These are phyloP conservation scores for Rutpela maculata DNA, from an alignment of 2,888 invertebrate species.

Conservation along the genomic window DNA sequence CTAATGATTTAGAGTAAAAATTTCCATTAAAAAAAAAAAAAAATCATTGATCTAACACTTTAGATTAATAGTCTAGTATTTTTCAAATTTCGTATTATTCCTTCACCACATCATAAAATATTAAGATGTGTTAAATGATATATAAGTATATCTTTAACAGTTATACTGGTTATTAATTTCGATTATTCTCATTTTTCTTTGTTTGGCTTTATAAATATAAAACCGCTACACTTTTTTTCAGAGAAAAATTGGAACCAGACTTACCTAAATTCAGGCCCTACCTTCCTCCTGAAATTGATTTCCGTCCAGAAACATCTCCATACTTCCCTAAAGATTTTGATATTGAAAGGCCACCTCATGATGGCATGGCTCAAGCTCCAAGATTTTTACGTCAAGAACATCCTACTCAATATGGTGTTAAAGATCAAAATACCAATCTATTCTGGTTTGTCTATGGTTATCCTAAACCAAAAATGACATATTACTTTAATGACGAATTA, in stretches of 20 bases:
- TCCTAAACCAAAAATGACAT: conserved; percentile 95
- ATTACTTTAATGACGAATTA: conserved; percentile 89
- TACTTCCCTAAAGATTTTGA: conserved; percentile 96
- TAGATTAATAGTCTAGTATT: too few species aligned
- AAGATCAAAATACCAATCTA: conserved; percentile 91
- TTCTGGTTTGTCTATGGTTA: conserved; percentile 97
- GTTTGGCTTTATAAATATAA: background rate
- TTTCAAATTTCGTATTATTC: background rate
- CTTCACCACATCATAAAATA: background rate
- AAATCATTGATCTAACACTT: too few species aligned
- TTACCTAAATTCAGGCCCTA: conserved; percentile 88
- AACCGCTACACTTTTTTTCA: conserved; percentile 61
- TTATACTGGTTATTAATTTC: background rate
- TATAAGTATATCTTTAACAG: background rate
- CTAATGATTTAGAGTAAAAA: too few species aligned
- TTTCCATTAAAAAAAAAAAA: too few species aligned
- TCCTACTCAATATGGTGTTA: conserved; percentile 93
- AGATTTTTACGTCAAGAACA: conserved; percentile 91
- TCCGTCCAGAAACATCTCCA: conserved; percentile 89
- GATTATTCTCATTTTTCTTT: background rate
- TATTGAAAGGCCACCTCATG: conserved; percentile 90
- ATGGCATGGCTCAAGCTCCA: conserved; percentile 89
- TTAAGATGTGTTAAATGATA: background rate
- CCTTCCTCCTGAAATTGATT: conserved; percentile 87
- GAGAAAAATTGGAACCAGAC: conserved; percentile 86